Evolutionary conservation across 2,888 invertebrate species (phyloP).

Genomic region (Amiota minor): DNA sequence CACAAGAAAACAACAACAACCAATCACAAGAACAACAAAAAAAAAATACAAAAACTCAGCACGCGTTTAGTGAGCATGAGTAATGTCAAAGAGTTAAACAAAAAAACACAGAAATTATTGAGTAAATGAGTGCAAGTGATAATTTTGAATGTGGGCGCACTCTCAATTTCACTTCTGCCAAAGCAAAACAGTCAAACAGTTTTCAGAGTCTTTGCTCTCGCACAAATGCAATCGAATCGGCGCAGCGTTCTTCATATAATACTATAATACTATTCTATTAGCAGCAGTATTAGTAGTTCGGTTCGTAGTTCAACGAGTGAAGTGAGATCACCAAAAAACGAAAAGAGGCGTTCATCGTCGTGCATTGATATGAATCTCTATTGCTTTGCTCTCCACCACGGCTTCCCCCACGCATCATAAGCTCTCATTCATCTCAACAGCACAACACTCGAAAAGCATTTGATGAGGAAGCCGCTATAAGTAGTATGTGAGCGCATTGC

Average conservation of each 20-base stretch:
- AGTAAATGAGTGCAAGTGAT: neutral
- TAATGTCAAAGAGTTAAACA: too few species aligned
- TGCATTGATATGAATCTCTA: conserved; percentile 11
- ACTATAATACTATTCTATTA: too few species aligned
- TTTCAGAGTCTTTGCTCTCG: too few species aligned
- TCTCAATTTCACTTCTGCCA: neutral
- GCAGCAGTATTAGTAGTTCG: neutral
- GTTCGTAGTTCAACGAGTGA: neutral
- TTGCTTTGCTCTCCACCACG: neutral
- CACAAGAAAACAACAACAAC: neutral
- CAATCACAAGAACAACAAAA: too few species aligned
- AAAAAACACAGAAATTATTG: too few species aligned
- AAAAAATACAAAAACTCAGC: too few species aligned
- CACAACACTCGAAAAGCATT: too few species aligned
- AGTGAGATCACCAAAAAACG: neutral
- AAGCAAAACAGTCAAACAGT: neutral
- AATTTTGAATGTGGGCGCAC: conserved; percentile 5
- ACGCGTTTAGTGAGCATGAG: too few species aligned
- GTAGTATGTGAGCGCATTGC: neutral
- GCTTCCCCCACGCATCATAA: neutral
- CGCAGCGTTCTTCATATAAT: too few species aligned
- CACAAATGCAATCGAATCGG: too few species aligned
- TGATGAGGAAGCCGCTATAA: neutral
- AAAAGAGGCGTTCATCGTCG: neutral
- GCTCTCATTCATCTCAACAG: too few species aligned